Base-by-base conservation (phyloP, 2,888 invertebrate species). In the Synanthedon vespiformis region DNA sequence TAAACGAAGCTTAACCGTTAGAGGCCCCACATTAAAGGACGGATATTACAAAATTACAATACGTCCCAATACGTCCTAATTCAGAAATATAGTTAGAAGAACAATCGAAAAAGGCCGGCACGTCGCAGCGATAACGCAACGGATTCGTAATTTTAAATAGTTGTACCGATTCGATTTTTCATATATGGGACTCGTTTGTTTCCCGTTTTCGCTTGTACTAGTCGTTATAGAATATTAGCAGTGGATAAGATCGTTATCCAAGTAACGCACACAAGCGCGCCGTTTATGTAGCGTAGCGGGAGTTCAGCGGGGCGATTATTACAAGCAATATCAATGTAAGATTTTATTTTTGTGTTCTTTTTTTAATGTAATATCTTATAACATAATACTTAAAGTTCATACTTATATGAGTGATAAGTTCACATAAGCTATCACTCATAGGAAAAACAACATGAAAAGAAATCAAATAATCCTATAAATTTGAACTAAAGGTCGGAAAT, bases 131-230 rank as follows among this genome's bases (percentile, higher is more conserved):
- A 84, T 85, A 86, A 84, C 82, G 80, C 79, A 84, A 86, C 86
- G 85, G 82, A 84, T 85, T 85, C 86, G 78, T 86, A 85, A 86
- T 86, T 85, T 85, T 83, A 87, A 87, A 86, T 85, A 87, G 84
- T 85, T 82, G 80, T 80, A 80, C 77, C 79, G 81, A 82, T 75
- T 70, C 68, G 68, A 72, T 75, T 16, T 78, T 81, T 81, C 84
- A 77, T 81, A 86, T 84, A 86, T 86, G 86, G 85, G 76, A 77
- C 72, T 63, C 80, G 74, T 83, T 83, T 85, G 85, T 86, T 85
- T 85, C 86, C 85, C 85, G 82, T 82, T 84, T 85, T 86, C 81
- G 84, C 82, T 74, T 69, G 74, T 77, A 78, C 77, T 77, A 80
- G 14, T 44, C n/a, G 12, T 44, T 44, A 14, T 44, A 44, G 13